Evolutionary conservation across 1,140 invertebrate species (phyloP).

Genomic region (Penaeus japonicus): DNA sequence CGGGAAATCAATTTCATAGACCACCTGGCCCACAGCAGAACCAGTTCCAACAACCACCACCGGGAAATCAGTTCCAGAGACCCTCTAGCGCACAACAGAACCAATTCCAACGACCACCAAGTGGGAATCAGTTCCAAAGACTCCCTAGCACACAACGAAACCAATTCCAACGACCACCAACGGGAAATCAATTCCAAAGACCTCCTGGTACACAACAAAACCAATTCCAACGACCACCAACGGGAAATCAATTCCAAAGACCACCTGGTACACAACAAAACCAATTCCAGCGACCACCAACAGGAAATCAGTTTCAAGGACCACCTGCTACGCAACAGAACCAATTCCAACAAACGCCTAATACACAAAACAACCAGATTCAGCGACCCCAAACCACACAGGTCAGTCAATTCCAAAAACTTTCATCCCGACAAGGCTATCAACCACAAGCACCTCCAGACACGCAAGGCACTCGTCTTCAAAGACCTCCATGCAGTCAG

Average conservation of each 20-base stretch:
- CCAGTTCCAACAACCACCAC: neutral
- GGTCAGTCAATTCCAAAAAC: too few species aligned
- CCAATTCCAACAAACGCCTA: neutral
- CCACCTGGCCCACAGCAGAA: neutral
- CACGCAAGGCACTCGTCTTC: too few species aligned
- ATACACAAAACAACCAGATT: too few species aligned
- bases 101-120: neutral
- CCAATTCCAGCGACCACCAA: neutral
- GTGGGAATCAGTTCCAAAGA: neutral
- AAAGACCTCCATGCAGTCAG: too few species aligned
- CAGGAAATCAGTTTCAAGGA: neutral
- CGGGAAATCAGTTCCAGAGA: too few species aligned
- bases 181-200: neutral
- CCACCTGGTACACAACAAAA: neutral
- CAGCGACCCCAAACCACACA: too few species aligned
- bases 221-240: too few species aligned
- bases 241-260: neutral
- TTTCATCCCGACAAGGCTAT: too few species aligned
- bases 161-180: neutral
- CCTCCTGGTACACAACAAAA: too few species aligned
- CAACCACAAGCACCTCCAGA: too few species aligned
- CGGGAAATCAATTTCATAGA: too few species aligned
- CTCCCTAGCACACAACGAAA: neutral
- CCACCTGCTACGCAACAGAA: neutral
- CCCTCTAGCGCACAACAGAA: neutral